Conservation (phyloP, 1,140 invertebrate species). For the Drosophila varians region DNA sequence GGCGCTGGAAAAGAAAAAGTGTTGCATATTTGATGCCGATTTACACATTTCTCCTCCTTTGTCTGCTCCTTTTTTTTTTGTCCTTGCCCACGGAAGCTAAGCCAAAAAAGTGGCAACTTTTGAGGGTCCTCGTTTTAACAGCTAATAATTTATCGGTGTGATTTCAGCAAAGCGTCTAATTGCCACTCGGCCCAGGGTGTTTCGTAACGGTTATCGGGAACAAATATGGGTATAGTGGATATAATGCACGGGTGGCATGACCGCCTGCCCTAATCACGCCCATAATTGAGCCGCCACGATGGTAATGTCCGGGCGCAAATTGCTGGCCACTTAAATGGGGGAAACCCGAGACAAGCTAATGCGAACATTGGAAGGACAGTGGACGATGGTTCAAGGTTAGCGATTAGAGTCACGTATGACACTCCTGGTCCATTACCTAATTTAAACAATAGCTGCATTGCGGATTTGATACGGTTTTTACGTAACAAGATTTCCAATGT, state of each 20-base stretch:
- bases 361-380: not conserved
- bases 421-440: constrained; percentile 28
- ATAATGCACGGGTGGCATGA: constrained; percentile 18
- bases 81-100: not conserved
- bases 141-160: constrained; percentile 47
- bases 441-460: constrained; percentile 16
- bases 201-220: constrained; percentile 16
- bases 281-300: constrained; percentile 45
- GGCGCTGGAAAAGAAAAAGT: constrained; percentile 65
- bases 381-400: no score
- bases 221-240: constrained; percentile 16
- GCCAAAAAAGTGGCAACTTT: constrained; percentile 32
- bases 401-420: constrained; percentile 17
- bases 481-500: not conserved
- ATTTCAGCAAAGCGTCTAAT: constrained; percentile 34
- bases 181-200: constrained; percentile 16
- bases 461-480: not conserved
- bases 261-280: constrained; percentile 21
- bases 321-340: constrained; percentile 50
- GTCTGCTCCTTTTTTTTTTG: not conserved
- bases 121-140: constrained; percentile 33
- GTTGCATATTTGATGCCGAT: constrained; percentile 65
- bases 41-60: constrained; percentile 21
- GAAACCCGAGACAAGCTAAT: constrained; percentile 27
- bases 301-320: constrained; percentile 47